Evolutionary conservation across 1,140 invertebrate species (phyloP).

Genomic region (Nilaparvata lugens): DNA sequence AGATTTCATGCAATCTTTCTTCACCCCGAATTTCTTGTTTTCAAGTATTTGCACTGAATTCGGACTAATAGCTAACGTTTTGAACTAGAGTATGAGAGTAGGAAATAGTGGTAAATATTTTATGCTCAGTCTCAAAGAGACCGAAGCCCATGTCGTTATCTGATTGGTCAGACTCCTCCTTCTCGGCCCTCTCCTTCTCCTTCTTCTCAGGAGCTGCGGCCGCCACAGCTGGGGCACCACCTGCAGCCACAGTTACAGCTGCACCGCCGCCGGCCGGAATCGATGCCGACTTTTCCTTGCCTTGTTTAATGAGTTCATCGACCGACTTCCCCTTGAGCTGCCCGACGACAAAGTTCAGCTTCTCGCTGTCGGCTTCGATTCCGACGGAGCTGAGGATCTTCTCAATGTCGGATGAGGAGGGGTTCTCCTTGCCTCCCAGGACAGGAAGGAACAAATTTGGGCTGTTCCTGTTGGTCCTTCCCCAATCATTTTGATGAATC

Average conservation of each 20-base stretch:
- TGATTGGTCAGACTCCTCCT: constrained; percentile 70
- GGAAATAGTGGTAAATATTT: background rate
- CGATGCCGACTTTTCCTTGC: constrained; percentile 69
- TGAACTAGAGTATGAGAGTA: no score
- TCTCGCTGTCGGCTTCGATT: constrained; percentile 81
- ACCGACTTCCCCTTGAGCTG: constrained; percentile 85
- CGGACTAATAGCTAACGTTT: no score
- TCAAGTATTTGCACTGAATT: no score
- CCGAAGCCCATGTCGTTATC: constrained; percentile 82
- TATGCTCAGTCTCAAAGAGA: constrained; percentile 63
- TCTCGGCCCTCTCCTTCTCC: constrained; percentile 55
- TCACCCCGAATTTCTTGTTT: no score
- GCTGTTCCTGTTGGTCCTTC: no score
- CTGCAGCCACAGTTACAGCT: constrained; percentile 45
- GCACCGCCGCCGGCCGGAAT: constrained; percentile 64
- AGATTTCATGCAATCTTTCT: no score
- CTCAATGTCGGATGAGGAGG: constrained; percentile 73
- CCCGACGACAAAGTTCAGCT: constrained; percentile 73
- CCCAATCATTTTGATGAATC: no score
- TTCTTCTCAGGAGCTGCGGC: constrained; percentile 49
- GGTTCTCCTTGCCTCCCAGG: constrained; percentile 76
- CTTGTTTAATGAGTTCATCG: constrained; percentile 77
- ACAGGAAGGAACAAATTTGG: constrained; percentile 85
- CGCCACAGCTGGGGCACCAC: constrained; percentile 46
- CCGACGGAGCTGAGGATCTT: constrained; percentile 94